Evolutionary conservation across 2,888 invertebrate genomes (phyloP).

Genomic region (Tachina lurida): DNA sequence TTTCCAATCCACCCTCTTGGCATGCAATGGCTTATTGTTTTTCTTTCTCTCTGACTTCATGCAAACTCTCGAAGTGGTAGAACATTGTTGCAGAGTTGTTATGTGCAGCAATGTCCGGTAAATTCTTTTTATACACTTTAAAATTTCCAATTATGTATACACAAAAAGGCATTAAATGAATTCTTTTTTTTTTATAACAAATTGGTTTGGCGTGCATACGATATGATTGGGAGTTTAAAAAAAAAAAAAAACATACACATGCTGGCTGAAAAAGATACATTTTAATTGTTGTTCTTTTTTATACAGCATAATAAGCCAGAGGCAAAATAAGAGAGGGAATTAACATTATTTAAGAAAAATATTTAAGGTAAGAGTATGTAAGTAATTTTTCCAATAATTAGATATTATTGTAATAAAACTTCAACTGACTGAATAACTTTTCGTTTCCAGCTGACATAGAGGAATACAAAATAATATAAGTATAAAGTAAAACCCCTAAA

Average conservation of each 20-base stretch:
- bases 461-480: too few relatives aligned
- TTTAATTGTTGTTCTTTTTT: background rate
- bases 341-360: background rate
- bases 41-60: background rate
- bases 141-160: slow-evolving; percentile 62
- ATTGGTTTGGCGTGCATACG: slow-evolving; percentile 61
- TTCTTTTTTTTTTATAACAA: slow-evolving; percentile 46
- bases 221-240: slow-evolving; percentile 10
- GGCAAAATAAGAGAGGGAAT: background rate
- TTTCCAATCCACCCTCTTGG: background rate
- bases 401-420: background rate
- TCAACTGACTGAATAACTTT: too few relatives aligned
- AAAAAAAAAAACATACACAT: background rate
- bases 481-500: too few relatives aligned
- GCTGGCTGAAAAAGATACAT: background rate
- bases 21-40: slow-evolving; percentile 35
- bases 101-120: background rate
- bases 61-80: background rate
- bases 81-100: slow-evolving; percentile 27
- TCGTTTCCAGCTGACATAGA: too few relatives aligned
- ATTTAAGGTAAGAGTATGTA: background rate
- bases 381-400: background rate
- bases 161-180: slow-evolving; percentile 59
- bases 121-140: slow-evolving; percentile 17
- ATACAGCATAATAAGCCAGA: background rate